Percentiles rank a stretch among this genome's conserved stretches.
These are phyloP conservation scores for Cyclopterus lumpus DNA, from an alignment of 2,797 vertebrate genomes.

Conservation along the genomic window DNA sequence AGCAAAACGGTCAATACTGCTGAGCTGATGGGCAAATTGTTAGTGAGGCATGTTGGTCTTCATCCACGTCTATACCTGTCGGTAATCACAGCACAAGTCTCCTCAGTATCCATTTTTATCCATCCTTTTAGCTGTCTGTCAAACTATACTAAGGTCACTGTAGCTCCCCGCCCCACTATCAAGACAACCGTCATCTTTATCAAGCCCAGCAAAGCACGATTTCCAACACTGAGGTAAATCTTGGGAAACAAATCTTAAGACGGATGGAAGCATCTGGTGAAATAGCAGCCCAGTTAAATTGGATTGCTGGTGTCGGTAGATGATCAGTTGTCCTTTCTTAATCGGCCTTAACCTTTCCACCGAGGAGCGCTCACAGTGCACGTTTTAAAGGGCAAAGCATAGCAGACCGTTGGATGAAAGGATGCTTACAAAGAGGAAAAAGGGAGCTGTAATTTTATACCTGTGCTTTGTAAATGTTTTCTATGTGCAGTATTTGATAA, in stretches of 20 bases:
- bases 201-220: slow-evolving; percentile 61
- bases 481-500: slow-evolving; percentile 97
- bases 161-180: slow-evolving; percentile 40
- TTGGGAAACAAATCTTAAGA: slow-evolving; percentile 11
- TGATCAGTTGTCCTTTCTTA: slow-evolving; percentile 64
- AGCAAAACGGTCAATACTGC: slow-evolving; percentile 32
- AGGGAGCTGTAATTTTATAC: slow-evolving; percentile 92
- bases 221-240: background rate
- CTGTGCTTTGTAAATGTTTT: slow-evolving; percentile 94
- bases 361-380: slow-evolving; percentile 48
- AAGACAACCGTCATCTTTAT: slow-evolving; percentile 59
- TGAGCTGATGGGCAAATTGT: slow-evolving; percentile 24
- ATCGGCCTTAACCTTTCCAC: slow-evolving; percentile 69
- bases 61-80: slow-evolving; percentile 48
- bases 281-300: slow-evolving; percentile 22
- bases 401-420: slow-evolving; percentile 50
- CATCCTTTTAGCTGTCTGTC: slow-evolving; percentile 50
- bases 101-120: slow-evolving; percentile 49
- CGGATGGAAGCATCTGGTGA: slow-evolving; percentile 6
- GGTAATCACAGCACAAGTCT: slow-evolving; percentile 70
- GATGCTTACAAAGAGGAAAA: slow-evolving; percentile 63
- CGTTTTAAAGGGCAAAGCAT: slow-evolving; percentile 55
- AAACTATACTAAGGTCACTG: slow-evolving; percentile 48
- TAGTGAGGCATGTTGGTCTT: slow-evolving; percentile 45
- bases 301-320: slow-evolving; percentile 56